Percentiles rank a stretch among this genome's conserved stretches.
Evolutionary conservation across 2,888 invertebrate genomes (phyloP).

Genomic region (Minunthozetes semirufus): DNA sequence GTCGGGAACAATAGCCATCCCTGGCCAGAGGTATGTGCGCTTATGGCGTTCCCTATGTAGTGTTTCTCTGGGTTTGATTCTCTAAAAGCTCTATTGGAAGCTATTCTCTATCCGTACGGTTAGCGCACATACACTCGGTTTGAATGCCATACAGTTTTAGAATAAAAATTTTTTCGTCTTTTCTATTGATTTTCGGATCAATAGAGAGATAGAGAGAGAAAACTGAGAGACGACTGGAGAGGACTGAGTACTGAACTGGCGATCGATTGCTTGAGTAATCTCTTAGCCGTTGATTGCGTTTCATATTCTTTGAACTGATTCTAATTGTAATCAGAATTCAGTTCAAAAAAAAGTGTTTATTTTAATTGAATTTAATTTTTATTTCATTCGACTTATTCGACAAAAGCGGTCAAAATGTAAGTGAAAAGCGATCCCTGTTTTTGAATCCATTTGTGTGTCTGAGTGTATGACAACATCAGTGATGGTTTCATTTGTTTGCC

Average conservation of each 20-base stretch:
- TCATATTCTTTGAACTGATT: neutral
- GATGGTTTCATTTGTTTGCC: neutral
- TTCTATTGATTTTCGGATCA: slow-evolving; percentile 14
- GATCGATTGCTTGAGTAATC: slow-evolving; percentile 21
- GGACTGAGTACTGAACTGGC: neutral
- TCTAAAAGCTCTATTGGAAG: no score
- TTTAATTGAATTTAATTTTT: neutral
- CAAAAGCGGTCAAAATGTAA: slow-evolving; percentile 11
- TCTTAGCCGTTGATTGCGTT: slow-evolving; percentile 15
- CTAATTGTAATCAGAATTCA: neutral
- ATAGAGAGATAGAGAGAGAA: neutral
- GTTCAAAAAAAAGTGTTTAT: neutral
- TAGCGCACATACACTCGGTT: neutral
- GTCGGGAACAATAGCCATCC: no score
- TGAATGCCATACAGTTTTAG: neutral
- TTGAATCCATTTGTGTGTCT: neutral
- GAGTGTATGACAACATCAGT: neutral
- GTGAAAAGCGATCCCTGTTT: neutral
- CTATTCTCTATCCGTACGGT: no score
- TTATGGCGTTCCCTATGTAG: no score
- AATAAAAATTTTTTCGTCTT: neutral
- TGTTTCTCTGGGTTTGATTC: no score
- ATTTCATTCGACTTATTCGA: neutral
- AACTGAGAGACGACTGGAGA: neutral
- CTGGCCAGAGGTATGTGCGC: no score